A percentile compares a stretch with the other conserved stretches of the same genome.
phyloP scores from a whole-genome alignment of 2,888 invertebrate genomes.

The Drosophila aldrichi region DNA sequence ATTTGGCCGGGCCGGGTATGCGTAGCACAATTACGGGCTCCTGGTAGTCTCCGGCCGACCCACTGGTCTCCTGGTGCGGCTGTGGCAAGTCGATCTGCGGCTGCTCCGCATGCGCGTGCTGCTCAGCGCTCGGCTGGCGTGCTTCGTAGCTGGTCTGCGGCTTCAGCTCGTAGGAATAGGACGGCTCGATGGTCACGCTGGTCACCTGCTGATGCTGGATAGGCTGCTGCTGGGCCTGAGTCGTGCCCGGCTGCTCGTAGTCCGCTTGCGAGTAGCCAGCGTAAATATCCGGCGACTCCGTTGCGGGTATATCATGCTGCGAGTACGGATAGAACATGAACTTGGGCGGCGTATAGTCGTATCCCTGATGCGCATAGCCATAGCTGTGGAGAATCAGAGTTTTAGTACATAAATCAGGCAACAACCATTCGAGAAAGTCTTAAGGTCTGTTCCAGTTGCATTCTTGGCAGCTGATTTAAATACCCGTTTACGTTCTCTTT shows the following conservation, averaged over 20 bases:
- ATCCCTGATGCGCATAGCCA: conserved; percentile 82
- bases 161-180: conserved; percentile 86
- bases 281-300: conserved; percentile 68
- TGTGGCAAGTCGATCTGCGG: conserved; percentile 71
- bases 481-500: conserved; percentile 79
- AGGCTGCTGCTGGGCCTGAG: conserved; percentile 26
- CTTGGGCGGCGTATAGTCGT: conserved; percentile 86
- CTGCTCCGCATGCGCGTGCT: conserved; percentile 54
- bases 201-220: conserved; percentile 66
- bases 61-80: conserved; percentile 33
- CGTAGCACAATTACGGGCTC: conserved; percentile 85
- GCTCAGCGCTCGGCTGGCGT: conserved; percentile 37
- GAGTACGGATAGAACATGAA: conserved; percentile 90
- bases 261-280: conserved; percentile 55
- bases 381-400: conserved; percentile 72
- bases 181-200: conserved; percentile 87
- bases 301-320: conserved; percentile 87
- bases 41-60: conserved; percentile 58
- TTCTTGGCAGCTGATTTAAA: conserved; percentile 1
- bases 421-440: background rate
- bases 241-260: conserved; percentile 56
- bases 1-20: conserved; percentile 85
- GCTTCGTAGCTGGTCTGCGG: conserved; percentile 73
- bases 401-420: background rate
- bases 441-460: background rate